phyloP scores from a whole-genome alignment of 2,797 vertebrate species.

The Microhierax caerulescens region DNA sequence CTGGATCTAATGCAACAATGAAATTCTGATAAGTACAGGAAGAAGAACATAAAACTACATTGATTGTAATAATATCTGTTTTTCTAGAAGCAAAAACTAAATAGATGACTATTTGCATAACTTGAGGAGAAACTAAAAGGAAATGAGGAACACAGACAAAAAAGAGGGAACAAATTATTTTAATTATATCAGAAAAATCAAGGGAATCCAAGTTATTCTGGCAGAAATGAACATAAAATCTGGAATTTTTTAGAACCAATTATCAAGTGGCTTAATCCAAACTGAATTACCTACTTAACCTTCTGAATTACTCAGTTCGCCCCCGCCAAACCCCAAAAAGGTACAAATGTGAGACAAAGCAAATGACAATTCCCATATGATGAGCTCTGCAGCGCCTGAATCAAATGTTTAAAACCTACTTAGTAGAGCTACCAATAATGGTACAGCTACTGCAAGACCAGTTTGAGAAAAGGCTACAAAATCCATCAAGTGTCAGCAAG shows the following conservation, averaged over 20 bases:
- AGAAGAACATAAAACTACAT: neutral
- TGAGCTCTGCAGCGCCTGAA: neutral
- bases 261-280: neutral
- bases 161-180: neutral
- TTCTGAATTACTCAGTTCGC: neutral
- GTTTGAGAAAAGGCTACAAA: neutral
- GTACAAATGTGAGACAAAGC: neutral
- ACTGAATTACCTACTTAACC: neutral
- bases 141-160: neutral
- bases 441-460: neutral
- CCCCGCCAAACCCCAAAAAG: accelerated
- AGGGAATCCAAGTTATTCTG: neutral
- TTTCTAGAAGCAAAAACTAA: neutral
- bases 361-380: neutral
- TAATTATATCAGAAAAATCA: neutral
- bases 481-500: neutral
- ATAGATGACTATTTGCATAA: neutral
- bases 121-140: neutral
- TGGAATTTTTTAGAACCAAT: neutral
- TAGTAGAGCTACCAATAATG: neutral
- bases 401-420: neutral
- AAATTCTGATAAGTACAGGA: neutral
- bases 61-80: neutral
- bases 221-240: neutral
- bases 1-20: neutral